Percentiles rank a stretch among this genome's conserved stretches.
phyloP scores from a whole-genome alignment of 2,888 invertebrate species.

The Halictus quadricinctus region DNA sequence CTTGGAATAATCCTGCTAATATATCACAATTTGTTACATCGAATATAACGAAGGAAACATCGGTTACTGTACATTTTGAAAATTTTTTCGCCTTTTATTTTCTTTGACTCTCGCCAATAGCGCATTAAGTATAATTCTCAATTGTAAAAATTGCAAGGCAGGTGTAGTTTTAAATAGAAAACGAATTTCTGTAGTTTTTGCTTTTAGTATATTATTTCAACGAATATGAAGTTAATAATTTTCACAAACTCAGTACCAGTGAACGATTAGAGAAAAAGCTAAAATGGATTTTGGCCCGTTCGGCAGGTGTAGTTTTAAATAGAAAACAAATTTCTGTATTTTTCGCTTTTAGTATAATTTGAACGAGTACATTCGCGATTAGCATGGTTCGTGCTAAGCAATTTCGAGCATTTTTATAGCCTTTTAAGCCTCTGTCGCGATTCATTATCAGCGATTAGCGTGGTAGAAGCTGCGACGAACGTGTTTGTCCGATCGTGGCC shows the following conservation, averaged over 20 bases:
- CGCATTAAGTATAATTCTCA: neutral
- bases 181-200: neutral
- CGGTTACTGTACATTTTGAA: too few species aligned
- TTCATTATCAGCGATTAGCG: conserved; percentile 5
- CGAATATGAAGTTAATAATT: neutral
- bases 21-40: too few species aligned
- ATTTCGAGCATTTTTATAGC: neutral
- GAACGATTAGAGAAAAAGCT: neutral
- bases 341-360: neutral
- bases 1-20: too few species aligned
- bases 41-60: too few species aligned
- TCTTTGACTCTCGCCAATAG: too few species aligned
- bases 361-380: neutral
- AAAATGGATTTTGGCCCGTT: neutral
- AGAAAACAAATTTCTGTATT: neutral
- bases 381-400: neutral
- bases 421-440: neutral
- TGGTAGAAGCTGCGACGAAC: neutral
- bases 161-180: neutral
- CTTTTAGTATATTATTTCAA: neutral
- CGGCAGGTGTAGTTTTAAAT: neutral
- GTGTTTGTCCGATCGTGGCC: neutral
- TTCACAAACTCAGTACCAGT: neutral
- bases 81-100: too few species aligned
- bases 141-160: neutral